Percentiles rank a stretch among this genome's conserved stretches.
Evolutionary conservation across 1,140 invertebrate species (phyloP).

Genomic region (Drosophila serrata): DNA sequence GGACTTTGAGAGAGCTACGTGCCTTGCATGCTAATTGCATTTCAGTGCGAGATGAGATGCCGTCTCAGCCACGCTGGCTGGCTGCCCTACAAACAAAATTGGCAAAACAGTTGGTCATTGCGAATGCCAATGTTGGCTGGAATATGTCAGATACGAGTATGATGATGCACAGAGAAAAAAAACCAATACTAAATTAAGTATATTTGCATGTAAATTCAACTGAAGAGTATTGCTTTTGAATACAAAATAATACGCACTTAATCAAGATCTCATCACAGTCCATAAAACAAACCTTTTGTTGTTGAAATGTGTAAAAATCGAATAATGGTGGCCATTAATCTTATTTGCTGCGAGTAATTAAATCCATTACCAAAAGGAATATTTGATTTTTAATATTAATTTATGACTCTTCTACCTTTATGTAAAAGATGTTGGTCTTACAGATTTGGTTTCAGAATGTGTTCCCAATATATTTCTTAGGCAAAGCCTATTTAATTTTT

Average conservation of each 20-base stretch:
- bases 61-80: constrained; percentile 19
- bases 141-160: constrained; percentile 14
- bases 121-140: constrained; percentile 9
- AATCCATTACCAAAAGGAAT: neutral
- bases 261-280: constrained; percentile 20
- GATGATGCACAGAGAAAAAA: constrained; percentile 9
- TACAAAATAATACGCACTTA: neutral
- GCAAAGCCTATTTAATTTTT: no score
- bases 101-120: constrained; percentile 60
- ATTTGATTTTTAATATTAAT: neutral
- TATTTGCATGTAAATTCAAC: neutral
- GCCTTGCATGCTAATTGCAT: constrained; percentile 75
- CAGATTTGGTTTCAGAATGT: no score
- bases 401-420: neutral
- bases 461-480: neutral
- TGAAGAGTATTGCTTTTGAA: neutral
- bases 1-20: constrained; percentile 64
- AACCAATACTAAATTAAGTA: neutral
- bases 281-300: constrained; percentile 26
- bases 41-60: constrained; percentile 34
- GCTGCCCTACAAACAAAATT: constrained; percentile 58
- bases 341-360: neutral
- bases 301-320: constrained; percentile 5
- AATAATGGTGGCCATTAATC: neutral
- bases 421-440: no score